Percentiles rank a stretch among this genome's conserved stretches.
phyloP scores from a whole-genome alignment of 2,113 vertebrate species.

The Ammospiza caudacuta region DNA sequence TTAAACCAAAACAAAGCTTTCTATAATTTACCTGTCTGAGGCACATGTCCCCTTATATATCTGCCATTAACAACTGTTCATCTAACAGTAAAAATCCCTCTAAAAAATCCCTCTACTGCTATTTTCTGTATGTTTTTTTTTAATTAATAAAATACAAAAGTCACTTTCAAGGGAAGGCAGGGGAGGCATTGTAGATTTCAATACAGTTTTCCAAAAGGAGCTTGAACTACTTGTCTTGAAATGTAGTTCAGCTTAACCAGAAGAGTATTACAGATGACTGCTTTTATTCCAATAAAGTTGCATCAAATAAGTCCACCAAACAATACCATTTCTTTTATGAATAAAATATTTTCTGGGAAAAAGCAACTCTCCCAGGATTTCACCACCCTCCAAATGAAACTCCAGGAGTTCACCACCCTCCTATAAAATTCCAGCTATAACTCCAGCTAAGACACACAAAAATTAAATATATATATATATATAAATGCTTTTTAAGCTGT shows the following conservation, averaged over 20 bases:
- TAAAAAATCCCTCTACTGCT: neutral
- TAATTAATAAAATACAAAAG: neutral
- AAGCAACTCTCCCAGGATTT: neutral
- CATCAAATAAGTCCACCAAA: neutral
- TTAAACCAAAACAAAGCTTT: neutral
- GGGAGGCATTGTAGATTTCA: neutral
- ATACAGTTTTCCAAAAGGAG: neutral
- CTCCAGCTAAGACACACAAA: neutral
- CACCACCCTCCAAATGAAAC: neutral
- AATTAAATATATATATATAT: neutral
- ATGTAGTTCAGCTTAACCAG: neutral
- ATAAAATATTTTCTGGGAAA: neutral
- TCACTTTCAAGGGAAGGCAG: neutral
- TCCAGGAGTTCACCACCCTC: neutral
- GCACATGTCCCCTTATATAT: neutral
- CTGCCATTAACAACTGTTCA: neutral
- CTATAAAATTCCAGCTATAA: neutral
- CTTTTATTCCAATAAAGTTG: neutral
- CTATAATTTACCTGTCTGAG: neutral
- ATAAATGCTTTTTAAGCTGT: neutral
- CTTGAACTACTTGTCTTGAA: neutral
- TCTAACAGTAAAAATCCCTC: neutral
- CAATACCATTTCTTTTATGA: neutral
- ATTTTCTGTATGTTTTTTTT: neutral
- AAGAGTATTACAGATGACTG: neutral